Evolutionary conservation across 2,797 vertebrate species (phyloP).

Genomic region (Eremophila alpestris): DNA sequence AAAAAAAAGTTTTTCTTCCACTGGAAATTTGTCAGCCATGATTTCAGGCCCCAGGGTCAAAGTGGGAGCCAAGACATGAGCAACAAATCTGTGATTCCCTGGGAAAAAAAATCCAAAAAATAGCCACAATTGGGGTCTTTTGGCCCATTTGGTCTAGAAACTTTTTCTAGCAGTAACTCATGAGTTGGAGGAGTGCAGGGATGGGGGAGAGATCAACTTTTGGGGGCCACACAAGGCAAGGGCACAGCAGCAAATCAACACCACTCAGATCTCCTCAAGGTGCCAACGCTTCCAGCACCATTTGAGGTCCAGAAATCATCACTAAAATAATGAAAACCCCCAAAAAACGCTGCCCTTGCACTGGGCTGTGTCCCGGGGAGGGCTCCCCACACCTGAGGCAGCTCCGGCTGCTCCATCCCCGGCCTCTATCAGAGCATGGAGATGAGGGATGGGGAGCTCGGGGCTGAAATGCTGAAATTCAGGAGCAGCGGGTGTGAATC

Average conservation of each 20-base stretch:
- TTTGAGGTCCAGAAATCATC: neutral
- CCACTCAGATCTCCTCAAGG: accelerated
- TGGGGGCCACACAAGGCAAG: neutral
- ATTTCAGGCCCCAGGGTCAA: neutral
- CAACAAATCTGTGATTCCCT: neutral
- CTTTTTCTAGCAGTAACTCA: neutral
- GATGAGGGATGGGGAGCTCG: neutral
- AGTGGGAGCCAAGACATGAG: neutral
- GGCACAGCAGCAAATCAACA: neutral
- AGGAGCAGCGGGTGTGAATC: conserved; percentile 31
- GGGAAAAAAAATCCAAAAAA: neutral
- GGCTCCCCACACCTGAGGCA: neutral
- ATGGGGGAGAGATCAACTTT: neutral
- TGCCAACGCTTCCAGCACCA: neutral
- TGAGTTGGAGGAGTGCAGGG: neutral
- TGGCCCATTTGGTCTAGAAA: neutral
- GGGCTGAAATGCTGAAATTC: neutral
- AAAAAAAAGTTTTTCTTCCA: no score
- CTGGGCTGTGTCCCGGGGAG: neutral
- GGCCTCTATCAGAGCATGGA: neutral
- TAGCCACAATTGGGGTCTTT: neutral
- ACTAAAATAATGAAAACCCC: accelerated
- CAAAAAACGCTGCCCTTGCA: neutral
- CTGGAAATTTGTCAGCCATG: no score
- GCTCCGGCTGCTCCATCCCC: neutral